A percentile compares a stretch with the other conserved stretches of the same genome.
phyloP scores from a whole-genome alignment of 2,113 vertebrate species.

The Cinclus cinclus region DNA sequence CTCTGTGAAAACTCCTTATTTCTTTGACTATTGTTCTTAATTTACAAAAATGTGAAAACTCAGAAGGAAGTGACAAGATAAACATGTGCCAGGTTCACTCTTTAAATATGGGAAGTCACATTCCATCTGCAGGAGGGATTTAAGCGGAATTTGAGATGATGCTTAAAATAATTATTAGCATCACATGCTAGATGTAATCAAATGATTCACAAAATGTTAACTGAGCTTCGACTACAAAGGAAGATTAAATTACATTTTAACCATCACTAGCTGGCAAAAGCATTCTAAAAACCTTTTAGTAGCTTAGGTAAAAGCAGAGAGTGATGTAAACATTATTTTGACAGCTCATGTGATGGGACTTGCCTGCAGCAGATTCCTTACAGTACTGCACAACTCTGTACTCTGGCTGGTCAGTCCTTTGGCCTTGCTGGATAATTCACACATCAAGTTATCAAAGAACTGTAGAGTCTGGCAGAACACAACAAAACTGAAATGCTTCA shows the following conservation, averaged over 20 bases:
- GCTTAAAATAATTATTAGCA: not conserved
- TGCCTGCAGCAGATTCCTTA: slow-evolving; percentile 86
- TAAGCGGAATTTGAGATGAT: not conserved
- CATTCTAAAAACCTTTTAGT: not conserved
- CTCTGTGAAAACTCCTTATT: not conserved
- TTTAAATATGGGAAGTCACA: not conserved
- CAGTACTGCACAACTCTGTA: slow-evolving; percentile 74
- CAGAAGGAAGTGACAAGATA: not conserved
- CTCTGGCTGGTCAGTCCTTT: slow-evolving; percentile 86
- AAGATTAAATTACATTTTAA: not conserved
- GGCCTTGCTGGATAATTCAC: slow-evolving; percentile 81
- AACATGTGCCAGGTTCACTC: not conserved
- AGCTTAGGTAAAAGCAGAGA: not conserved
- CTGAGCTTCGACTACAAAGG: not conserved
- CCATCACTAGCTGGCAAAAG: not conserved
- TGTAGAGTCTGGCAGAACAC: slow-evolving; percentile 77
- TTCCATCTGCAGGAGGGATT: not conserved
- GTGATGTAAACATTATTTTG: not conserved
- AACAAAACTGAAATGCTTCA: not conserved
- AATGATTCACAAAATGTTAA: not conserved
- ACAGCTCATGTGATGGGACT: not conserved
- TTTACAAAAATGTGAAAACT: not conserved
- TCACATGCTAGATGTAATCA: not conserved
- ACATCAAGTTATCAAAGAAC: slow-evolving; percentile 84
- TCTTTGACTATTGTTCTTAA: not conserved